These are phyloP conservation scores for Chauna torquata DNA, from an alignment of 2,113 vertebrate genomes.

Conservation along the genomic window DNA sequence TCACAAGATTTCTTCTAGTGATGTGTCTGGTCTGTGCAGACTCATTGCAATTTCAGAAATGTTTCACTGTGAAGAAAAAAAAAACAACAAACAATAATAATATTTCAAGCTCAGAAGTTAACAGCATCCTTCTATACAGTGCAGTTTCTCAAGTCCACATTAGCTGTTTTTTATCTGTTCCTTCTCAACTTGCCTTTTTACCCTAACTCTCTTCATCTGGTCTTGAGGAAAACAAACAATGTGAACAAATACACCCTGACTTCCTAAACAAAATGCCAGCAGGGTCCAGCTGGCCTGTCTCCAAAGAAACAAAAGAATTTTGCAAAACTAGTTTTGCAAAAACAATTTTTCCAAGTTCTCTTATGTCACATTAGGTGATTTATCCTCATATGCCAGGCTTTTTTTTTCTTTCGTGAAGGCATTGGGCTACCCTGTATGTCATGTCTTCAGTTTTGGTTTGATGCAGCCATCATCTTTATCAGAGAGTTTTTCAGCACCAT, in stretches of 20 bases:
- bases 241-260: background rate
- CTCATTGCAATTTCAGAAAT: background rate
- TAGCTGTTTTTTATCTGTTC: background rate
- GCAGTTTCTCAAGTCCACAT: background rate
- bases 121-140: background rate
- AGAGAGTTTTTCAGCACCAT: background rate
- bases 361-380: background rate
- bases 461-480: background rate
- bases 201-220: background rate
- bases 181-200: background rate
- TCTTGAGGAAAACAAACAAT: background rate
- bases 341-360: background rate
- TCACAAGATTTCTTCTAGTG: background rate
- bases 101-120: background rate
- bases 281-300: background rate
- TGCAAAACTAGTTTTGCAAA: background rate
- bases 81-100: background rate
- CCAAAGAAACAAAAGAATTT: background rate
- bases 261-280: background rate
- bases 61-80: background rate
- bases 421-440: fast-evolving
- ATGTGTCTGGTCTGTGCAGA: background rate
- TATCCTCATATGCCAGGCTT: fast-evolving
- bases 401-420: background rate
- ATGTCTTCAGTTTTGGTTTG: background rate